Percentiles rank a stretch among this genome's conserved stretches.
These are phyloP conservation scores for Beaufortia kweichowensis DNA, from an alignment of 2,113 vertebrate genomes.

Conservation along the genomic window DNA sequence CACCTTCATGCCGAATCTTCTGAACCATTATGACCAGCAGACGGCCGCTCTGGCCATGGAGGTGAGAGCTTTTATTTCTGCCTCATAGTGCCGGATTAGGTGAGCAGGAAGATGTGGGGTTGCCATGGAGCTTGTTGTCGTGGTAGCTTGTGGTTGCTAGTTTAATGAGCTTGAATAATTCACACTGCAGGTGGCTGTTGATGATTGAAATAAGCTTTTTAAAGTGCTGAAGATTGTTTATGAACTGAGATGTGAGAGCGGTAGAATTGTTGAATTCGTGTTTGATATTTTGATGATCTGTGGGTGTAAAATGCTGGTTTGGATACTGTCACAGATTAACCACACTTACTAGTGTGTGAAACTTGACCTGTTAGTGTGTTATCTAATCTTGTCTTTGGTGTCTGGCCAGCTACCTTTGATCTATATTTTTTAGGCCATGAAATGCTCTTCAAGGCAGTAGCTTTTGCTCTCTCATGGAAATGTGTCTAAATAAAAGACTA, in stretches of 20 bases:
- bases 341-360: not conserved
- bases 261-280: not conserved
- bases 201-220: not conserved
- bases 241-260: not conserved
- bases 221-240: not conserved
- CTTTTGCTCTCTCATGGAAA: not conserved
- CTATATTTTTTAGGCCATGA: not conserved
- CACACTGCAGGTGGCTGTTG: not conserved
- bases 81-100: constrained; percentile 5
- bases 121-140: constrained; percentile 50
- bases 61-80: constrained; percentile 71
- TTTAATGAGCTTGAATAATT: constrained; percentile 33
- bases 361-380: not conserved
- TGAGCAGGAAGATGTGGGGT: constrained; percentile 25
- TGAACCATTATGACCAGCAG: constrained; percentile 98
- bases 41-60: constrained; percentile 97
- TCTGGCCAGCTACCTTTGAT: not conserved
- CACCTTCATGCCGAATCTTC: constrained; percentile 98
- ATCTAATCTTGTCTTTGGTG: not conserved
- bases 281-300: not conserved
- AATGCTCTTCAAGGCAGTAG: not conserved
- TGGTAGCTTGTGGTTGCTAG: constrained; percentile 36
- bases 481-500: not conserved
- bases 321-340: not conserved
- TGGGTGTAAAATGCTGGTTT: not conserved